Evolutionary conservation across 2,797 vertebrate species (phyloP), one percentile per base, ranked within the genome.

Genomic region (Gobio occitaniae): DNA sequence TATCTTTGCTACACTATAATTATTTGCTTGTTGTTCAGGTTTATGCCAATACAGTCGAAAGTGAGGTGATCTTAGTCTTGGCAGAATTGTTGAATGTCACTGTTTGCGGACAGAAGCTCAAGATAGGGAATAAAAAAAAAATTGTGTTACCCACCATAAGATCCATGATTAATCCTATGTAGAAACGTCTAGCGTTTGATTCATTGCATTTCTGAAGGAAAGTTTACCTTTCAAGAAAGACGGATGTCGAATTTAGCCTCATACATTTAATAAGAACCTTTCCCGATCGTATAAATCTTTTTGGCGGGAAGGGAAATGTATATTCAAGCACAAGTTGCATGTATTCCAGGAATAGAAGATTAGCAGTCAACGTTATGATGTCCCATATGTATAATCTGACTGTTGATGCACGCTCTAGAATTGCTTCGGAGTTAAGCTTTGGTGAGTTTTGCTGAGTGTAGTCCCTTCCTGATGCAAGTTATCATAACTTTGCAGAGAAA

Each of bases 341-440:
- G 44, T 59, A 71, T n/a, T 84, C 56, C 10, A 59, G 71, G 82
- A 86, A 88, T 75, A 80, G 86, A 85, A 90, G 92, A 87, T 91
- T 86, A 89, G 87, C 90, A 89, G 81, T 86, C 82, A 75, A 89
- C 71, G 74, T 87, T 90, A 87, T 91, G 90, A 44, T 79, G 84
- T 92, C 88, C 88, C 81, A 76, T 82, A 85, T 72, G 84, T 88
- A 87, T 94, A 95, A 95, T 95, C 93, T 92, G 88, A 91, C 92
- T 94, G 93, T 94, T 93, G 93, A 94, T 89, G 78, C 88, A 87
- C 84, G 91, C 88, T 91, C 91, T 87, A 84, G 72, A 92, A 92
- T 91, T 88, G 91, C 94, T 95, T 93, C 93, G 89, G 92, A 91
- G 91, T 93, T 90, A 90, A 94, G 93, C 91, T 93, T 93, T 90